Evolutionary conservation across 1,140 invertebrate genomes (phyloP).

Genomic region (Atta texana): DNA sequence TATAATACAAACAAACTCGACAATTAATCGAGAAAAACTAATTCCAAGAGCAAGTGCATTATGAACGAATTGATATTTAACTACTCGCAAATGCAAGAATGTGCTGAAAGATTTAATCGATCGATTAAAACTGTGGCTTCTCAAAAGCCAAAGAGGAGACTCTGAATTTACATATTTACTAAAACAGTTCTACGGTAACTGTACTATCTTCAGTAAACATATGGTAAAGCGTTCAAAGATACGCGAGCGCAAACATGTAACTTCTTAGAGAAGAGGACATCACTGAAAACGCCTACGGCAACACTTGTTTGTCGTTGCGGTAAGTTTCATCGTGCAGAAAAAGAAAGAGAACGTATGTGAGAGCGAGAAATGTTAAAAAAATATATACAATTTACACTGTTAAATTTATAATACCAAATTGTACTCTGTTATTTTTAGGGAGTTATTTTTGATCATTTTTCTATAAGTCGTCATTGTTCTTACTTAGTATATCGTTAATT

Average conservation of each 20-base stretch:
- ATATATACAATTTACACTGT: conserved; percentile 47
- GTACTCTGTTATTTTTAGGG: too few species aligned
- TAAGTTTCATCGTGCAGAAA: conserved; percentile 7
- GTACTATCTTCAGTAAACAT: conserved; percentile 54
- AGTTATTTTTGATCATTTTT: too few species aligned
- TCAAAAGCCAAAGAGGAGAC: neutral
- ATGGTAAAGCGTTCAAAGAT: conserved; percentile 47
- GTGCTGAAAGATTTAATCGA: conserved; percentile 20
- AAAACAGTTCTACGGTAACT: conserved; percentile 32
- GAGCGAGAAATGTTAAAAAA: conserved; percentile 49
- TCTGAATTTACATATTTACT: conserved; percentile 56
- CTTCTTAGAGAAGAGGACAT: conserved; percentile 57
- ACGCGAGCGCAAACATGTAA: conserved; percentile 54
- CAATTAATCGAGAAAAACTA: neutral
- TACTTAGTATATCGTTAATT: too few species aligned
- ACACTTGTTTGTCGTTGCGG: conserved; percentile 29
- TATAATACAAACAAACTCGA: neutral
- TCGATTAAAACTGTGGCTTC: neutral
- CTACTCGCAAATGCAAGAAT: neutral
- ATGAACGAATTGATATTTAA: neutral
- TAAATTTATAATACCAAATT: neutral
- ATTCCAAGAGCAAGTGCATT: neutral
- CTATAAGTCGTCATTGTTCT: too few species aligned
- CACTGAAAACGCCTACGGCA: conserved; percentile 21
- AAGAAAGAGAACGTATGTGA: neutral